Evolutionary conservation across 2,797 vertebrate species (phyloP).

Genomic region (Peromyscus nudipes): DNA sequence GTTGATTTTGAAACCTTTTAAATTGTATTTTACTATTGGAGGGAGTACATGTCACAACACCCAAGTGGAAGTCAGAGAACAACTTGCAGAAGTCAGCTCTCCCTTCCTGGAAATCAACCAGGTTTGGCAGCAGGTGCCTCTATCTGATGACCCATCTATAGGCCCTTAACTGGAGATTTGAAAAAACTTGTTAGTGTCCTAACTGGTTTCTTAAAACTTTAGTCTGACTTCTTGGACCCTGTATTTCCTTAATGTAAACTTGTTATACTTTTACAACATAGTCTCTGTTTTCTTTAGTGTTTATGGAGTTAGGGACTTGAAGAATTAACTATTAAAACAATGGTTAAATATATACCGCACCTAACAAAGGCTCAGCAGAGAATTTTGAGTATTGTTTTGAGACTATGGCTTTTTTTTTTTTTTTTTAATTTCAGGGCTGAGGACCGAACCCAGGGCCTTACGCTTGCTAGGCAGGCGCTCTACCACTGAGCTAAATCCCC

Average conservation of each 20-base stretch:
- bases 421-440: no score
- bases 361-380: neutral
- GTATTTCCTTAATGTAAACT: slow-evolving; percentile 41
- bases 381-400: slow-evolving; percentile 4
- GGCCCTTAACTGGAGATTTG: neutral
- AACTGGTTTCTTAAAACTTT: slow-evolving; percentile 57
- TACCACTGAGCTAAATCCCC: no score
- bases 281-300: slow-evolving; percentile 60
- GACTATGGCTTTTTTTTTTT: neutral
- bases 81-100: neutral
- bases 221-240: slow-evolving; percentile 50
- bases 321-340: slow-evolving; percentile 46
- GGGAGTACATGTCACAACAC: neutral
- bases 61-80: no score
- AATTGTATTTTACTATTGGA: neutral
- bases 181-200: slow-evolving; percentile 28
- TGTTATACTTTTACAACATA: neutral
- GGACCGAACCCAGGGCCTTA: no score
- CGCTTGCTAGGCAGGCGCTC: no score
- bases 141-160: neutral
- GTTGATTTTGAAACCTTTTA: neutral
- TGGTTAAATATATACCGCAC: slow-evolving; percentile 2
- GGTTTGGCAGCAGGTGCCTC: neutral
- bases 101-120: neutral
- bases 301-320: slow-evolving; percentile 44